Base-by-base conservation (phyloP, 2,888 invertebrate species). In the Mesorhabditis spiculigera region DNA sequence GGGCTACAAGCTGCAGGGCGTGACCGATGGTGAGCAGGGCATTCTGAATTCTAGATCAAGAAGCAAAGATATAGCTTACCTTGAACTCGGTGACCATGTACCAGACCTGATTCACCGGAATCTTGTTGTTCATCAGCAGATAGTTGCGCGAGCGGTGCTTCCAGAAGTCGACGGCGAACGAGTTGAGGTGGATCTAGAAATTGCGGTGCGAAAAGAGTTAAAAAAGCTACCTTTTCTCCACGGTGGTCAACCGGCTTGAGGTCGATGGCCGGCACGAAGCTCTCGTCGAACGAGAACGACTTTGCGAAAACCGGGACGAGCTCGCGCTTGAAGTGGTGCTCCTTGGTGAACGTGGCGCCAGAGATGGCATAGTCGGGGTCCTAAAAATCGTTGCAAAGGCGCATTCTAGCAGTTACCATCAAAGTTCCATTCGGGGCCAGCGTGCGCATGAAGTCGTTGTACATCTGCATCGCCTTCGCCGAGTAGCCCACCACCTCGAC, bases 121-220 rank as follows among this genome's bases (percentile, higher is more conserved):
- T 73, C n/a, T 73, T 71, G 69, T 84, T 84, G 45, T 75, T 71
- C 4, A 68, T 70, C 16, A 70, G 50, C 68, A 84, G 66, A 45
- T 73, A 28, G 44, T 75, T 68, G 42, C 77, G 68, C 5, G 83
- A 81, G 10, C 78, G 81, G 50, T 80, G 76, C 41, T 73, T 73
- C 76, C 75, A 84, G 73, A 85, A 84, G 69, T 85, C 84, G 64
- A 76, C 74, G n/a, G 80, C 83, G 66, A 78, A 84, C 4, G 84
- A 81, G 70, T 85, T 84, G 66, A 71, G 70, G 66, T 78, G 72
- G 62, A 82, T 76, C 76, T 81, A 50, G n/a, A 50, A 50, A 13
- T 50, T 10, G n/a, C n/a, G 58, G 58, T 13, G 8, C 8, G 58
- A 50, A n/a, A 50, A 13, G 10, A 50, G 28, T 1, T 28, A 28